Percentiles rank a stretch among this genome's conserved stretches.
phyloP scores from a whole-genome alignment of 2,888 invertebrate species.

The Cheilosia pagana region DNA sequence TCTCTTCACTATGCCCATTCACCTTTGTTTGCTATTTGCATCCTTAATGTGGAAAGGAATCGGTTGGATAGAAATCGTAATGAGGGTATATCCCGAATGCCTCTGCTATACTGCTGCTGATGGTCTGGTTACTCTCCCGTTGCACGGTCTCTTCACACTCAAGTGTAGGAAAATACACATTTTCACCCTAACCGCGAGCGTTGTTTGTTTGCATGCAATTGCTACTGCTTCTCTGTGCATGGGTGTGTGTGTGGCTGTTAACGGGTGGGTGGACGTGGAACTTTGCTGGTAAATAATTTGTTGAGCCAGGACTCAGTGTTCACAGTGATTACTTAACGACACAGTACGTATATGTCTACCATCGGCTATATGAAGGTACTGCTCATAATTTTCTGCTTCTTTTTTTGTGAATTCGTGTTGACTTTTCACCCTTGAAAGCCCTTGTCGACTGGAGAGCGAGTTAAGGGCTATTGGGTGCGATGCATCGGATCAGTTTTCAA shows the following conservation, averaged over 20 bases:
- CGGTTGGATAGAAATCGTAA: conserved; percentile 72
- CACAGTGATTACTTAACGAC: conserved; percentile 72
- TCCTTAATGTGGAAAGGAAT: conserved; percentile 72
- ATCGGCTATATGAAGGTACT: background rate
- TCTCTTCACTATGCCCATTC: conserved; percentile 50
- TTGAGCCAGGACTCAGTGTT: conserved; percentile 55
- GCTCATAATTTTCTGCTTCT: conserved; percentile 29
- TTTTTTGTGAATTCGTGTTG: conserved; percentile 58
- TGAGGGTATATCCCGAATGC: conserved; percentile 67
- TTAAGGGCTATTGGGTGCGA: conserved; percentile 68
- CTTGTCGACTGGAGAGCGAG: conserved; percentile 54
- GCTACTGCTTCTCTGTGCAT: background rate
- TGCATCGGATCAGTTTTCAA: conserved; percentile 70
- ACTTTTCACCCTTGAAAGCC: conserved; percentile 68
- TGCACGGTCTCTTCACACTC: conserved; percentile 61
- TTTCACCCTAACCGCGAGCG: conserved; percentile 69
- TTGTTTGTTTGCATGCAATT: conserved; percentile 70
- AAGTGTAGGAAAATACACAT: conserved; percentile 70
- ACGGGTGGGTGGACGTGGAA: conserved; percentile 35
- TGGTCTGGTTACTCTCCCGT: conserved; percentile 6
- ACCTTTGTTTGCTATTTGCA: conserved; percentile 75
- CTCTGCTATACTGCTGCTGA: conserved; percentile 19
- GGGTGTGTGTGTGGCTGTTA: background rate
- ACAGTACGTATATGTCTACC: conserved; percentile 7
- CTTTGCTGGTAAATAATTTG: conserved; percentile 69